These are phyloP conservation scores for Gymnogyps californianus DNA, from an alignment of 2,113 vertebrate genomes.

Conservation along the genomic window DNA sequence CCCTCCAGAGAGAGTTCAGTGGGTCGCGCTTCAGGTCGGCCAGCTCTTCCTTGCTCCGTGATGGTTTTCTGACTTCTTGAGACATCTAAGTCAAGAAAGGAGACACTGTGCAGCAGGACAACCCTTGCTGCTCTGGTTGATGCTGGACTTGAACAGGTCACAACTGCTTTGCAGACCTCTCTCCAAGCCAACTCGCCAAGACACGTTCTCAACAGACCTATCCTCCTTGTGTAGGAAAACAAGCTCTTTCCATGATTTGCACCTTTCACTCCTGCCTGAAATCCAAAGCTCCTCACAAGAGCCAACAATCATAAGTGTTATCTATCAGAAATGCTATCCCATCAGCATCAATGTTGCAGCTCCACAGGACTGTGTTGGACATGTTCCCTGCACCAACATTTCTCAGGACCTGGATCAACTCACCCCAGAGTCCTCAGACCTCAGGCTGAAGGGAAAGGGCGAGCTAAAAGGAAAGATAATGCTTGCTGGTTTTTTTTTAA, in stretches of 20 bases:
- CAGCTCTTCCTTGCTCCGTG: not conserved
- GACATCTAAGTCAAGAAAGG: not conserved
- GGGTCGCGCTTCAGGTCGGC: not conserved
- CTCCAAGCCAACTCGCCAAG: not conserved
- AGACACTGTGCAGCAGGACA: not conserved
- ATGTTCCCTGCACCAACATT: not conserved
- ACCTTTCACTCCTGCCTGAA: not conserved
- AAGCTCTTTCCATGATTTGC: not conserved
- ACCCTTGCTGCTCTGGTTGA: not conserved
- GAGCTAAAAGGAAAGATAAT: not conserved
- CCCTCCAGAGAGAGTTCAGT: not conserved
- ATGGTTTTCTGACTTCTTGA: not conserved
- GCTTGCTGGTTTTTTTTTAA: not conserved
- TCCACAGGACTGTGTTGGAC: not conserved
- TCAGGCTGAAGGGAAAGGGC: not conserved
- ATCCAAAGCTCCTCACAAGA: not conserved
- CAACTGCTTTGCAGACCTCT: not conserved
- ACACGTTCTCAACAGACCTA: not conserved
- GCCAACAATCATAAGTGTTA: not conserved
- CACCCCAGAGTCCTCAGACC: not conserved
- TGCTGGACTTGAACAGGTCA: not conserved
- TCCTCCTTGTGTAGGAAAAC: not conserved
- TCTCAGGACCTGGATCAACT: not conserved
- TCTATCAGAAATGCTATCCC: no score
- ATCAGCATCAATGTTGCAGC: not conserved